phyloP scores from a whole-genome alignment of 2,113 vertebrate species.

The Carassius gibelio region DNA sequence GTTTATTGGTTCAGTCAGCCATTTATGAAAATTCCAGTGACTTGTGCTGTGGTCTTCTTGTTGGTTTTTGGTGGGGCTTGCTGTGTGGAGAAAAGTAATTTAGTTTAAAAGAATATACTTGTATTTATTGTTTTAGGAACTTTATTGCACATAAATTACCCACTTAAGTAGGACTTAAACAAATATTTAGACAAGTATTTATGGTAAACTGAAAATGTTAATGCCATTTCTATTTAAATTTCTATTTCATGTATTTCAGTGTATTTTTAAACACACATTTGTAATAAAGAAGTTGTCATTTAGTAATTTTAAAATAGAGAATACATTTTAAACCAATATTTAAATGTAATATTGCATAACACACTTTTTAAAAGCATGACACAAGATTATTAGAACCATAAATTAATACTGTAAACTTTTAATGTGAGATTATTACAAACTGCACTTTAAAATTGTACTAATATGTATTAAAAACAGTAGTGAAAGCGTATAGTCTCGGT shows the following conservation, averaged over 20 bases:
- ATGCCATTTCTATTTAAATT: neutral
- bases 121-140: too few species aligned
- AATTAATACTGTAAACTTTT: too few species aligned
- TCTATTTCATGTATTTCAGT: neutral
- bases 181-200: neutral
- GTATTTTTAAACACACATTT: neutral
- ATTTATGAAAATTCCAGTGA: conserved; percentile 64
- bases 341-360: neutral
- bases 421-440: too few species aligned
- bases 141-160: too few species aligned
- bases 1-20: neutral
- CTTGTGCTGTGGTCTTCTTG: conserved; percentile 62
- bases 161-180: too few species aligned
- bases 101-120: too few species aligned
- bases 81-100: neutral
- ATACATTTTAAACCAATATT: neutral
- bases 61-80: conserved; percentile 54
- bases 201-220: neutral
- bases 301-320: neutral
- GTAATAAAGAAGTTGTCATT: neutral
- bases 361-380: neutral
- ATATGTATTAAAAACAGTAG: too few species aligned
- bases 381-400: too few species aligned
- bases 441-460: too few species aligned
- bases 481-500: too few species aligned